Evolutionary conservation across 2,888 invertebrate genomes (phyloP).

Genomic region (Dorcus parallelipipedus): DNA sequence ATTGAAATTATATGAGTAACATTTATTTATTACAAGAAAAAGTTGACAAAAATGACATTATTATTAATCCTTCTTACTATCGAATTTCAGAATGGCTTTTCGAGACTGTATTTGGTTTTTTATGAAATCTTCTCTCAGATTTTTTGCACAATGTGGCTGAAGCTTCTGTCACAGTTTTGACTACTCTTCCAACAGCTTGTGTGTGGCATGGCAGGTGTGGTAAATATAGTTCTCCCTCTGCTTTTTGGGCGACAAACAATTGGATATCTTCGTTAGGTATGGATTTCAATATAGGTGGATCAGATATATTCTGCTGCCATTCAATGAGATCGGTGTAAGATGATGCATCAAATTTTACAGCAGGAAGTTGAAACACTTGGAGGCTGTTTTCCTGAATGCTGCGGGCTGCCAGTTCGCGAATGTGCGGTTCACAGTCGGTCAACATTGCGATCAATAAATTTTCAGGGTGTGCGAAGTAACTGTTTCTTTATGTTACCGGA

Average conservation of each 20-base stretch:
- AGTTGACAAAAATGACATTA: not conserved
- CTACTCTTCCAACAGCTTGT: conserved; percentile 11
- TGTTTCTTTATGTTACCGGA: too few species aligned
- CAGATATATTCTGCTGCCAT: conserved; percentile 13
- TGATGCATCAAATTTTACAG: conserved; percentile 22
- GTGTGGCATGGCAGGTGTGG: too few species aligned
- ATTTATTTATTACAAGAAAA: not conserved
- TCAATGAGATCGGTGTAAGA: conserved; percentile 22
- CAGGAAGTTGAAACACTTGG: conserved; percentile 23
- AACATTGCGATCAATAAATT: too few species aligned
- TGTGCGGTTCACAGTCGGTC: too few species aligned
- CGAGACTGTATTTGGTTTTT: not conserved
- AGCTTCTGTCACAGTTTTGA: conserved; percentile 12
- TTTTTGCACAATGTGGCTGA: conserved; percentile 6
- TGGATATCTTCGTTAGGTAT: conserved; percentile 17
- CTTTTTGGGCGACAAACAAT: conserved; percentile 14
- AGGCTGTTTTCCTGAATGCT: not conserved
- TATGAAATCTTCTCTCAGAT: not conserved
- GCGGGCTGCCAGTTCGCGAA: not conserved
- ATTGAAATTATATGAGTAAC: not conserved
- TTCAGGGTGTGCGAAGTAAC: too few species aligned
- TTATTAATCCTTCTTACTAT: not conserved
- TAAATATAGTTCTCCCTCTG: conserved; percentile 8
- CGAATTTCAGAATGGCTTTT: not conserved
- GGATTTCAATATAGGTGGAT: conserved; percentile 14